Evolutionary conservation across 2,888 invertebrate genomes (phyloP), one percentile per base, ranked within the genome.

Genomic region (Germaria angustata): DNA sequence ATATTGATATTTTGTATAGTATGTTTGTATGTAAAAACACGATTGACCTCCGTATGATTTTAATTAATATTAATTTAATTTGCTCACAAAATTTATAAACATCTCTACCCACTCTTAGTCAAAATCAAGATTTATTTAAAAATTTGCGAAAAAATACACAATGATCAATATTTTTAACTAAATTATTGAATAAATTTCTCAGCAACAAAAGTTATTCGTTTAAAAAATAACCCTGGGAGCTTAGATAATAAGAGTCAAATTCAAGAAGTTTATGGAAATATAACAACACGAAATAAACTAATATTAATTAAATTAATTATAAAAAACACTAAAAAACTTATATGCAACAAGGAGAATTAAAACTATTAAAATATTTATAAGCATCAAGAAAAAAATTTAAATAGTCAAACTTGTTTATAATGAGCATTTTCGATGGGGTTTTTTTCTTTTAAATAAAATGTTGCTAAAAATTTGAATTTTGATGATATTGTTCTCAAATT

Each of bases 261-360:
- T 57, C 17, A 57, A 66, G 61, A 44, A 53, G 41, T 51, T 77
- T 51, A 41, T 51, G 41, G 44, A 77, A 69, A 69, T 77, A 61
- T 77, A 69, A 69, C 76, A 57, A 51, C 77, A 51, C 59, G 51
- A 68, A 77, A 59, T 57, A 15, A 59, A 59, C 61, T 59, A 51
- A n/a, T 49, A 68, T 68, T 76, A 57, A 57, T 32, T 46, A 39
- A 76, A 66, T 17, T 20, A 15, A 61, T 73, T 65, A n/a, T n/a
- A n/a, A n/a, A n/a, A n/a, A n/a, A n/a, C n/a, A n/a, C n/a, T 20
- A n/a, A 63, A 46, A 8, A 32, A 51, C 41, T 32, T 28, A 0
- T 22, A 32, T 53, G 7, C 11, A 41, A 39, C 9, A 44, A 72
- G 2, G 32, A 39, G 3, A 7, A 11, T 24, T 2, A 55, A 9